Base-by-base conservation (phyloP, 1,140 invertebrate species). In the Papilio xuthus region DNA sequence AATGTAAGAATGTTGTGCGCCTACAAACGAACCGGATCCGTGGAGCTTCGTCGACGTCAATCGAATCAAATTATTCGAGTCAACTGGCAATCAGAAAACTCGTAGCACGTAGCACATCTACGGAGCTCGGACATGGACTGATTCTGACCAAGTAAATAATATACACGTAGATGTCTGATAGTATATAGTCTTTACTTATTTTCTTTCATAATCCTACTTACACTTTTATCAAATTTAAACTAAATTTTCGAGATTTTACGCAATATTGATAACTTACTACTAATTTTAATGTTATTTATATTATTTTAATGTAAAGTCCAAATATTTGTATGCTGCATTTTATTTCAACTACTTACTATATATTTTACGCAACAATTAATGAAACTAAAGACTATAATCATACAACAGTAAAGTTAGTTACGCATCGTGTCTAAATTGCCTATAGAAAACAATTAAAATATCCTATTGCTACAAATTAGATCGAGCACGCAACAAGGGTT, bases 61-160 rank as follows among this genome's bases (percentile, higher is more conserved):
- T 86, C 82, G 84, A 81, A 86, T 83, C 84, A 87, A 88, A 90
- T 90, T 88, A 86, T 88, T 85, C 82, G 81, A 86, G 82, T 84
- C 83, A 87, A 85, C 81, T 82, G 84, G 83, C 86, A 88, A 88
- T 90, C 87, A 86, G 85, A 83, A 86, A 86, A 79, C 81, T 84
- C 85, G 83, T 84, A 84, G 83, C 81, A 80, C 83, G 86, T 84
- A 85, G 84, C 78, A 50, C 77, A 42, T 80, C 83, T 85, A 85
- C 81, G 84, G 78, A 78, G 47, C 67, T 79, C 74, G 77, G 78
- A 82, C 70, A 79, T 70, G 70, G 77, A 69, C 50, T 70, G 72
- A 74, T 78, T 77, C 53, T 56, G 41, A 74, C 67, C 70, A 41
- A 53, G 74, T 42, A 77, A 75, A 73, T 44, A 23, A 76, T n/a